Evolutionary conservation across 2,888 invertebrate species (phyloP).

Genomic region (Gastracanthus pulcherrimus): DNA sequence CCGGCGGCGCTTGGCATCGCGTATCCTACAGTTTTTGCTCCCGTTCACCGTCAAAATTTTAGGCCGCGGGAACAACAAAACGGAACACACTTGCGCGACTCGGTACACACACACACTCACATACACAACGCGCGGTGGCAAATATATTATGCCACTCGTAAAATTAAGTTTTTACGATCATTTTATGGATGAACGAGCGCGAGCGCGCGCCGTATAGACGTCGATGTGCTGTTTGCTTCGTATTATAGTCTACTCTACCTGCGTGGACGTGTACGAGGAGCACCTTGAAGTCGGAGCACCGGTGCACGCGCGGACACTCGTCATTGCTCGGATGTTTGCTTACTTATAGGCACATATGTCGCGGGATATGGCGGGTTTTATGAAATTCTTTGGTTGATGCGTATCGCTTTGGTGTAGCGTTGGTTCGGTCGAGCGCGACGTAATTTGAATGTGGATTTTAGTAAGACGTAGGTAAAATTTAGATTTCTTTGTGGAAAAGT

Average conservation of each 20-base stretch:
- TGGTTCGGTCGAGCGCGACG: neutral
- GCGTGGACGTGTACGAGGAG: neutral
- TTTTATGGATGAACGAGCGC: constrained; percentile 76
- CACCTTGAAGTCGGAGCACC: constrained; percentile 63
- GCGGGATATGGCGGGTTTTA: neutral
- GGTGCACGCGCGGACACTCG: constrained; percentile 63
- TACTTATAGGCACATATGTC: constrained; percentile 12
- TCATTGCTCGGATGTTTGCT: constrained; percentile 66
- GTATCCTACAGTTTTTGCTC: neutral
- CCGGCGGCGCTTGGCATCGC: neutral
- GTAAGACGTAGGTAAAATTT: too few species aligned
- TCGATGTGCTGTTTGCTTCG: neutral
- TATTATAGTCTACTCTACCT: neutral
- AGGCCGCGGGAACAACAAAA: too few species aligned
- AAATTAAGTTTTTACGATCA: constrained; percentile 78
- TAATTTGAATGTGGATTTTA: neutral
- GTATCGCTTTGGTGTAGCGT: too few species aligned
- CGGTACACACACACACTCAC: neutral
- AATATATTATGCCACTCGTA: constrained; percentile 77
- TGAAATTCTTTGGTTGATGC: neutral
- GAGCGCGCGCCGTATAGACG: constrained; percentile 70
- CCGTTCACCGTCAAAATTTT: constrained; percentile 29
- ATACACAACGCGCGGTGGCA: constrained; percentile 73
- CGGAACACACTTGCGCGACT: neutral
- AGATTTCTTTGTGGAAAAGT: too few species aligned